These are phyloP conservation scores for Micromussa lordhowensis DNA, from an alignment of 92 coral and sea anemone genomes.

Conservation along the genomic window DNA sequence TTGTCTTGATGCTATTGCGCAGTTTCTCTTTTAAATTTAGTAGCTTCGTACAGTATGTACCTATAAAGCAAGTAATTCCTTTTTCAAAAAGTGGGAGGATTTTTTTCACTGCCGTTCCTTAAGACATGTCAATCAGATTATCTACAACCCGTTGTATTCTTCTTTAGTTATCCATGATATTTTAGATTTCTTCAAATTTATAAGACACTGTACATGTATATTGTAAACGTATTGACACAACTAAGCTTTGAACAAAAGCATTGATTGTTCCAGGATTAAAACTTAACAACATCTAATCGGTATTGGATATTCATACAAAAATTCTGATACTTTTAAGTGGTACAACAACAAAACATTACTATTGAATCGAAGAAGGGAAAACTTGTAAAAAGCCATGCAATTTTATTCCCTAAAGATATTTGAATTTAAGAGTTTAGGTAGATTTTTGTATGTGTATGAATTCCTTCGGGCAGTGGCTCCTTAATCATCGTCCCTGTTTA, in stretches of 20 bases:
- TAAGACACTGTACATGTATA: not conserved
- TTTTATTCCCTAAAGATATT: not conserved
- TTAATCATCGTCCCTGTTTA: not conserved
- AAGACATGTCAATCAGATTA: not conserved
- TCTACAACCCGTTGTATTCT: not conserved
- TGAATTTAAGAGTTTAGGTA: not conserved
- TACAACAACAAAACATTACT: not conserved
- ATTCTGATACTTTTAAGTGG: not conserved
- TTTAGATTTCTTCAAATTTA: not conserved
- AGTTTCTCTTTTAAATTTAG: not conserved
- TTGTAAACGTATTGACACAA: not conserved
- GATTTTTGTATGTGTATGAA: not conserved
- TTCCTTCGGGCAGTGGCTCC: not conserved
- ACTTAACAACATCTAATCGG: not conserved
- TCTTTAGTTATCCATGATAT: not conserved
- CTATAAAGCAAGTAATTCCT: not conserved
- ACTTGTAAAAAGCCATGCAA: not conserved
- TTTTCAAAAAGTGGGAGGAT: not conserved
- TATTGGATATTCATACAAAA: not conserved
- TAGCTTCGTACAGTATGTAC: not conserved
- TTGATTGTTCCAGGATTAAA: not conserved
- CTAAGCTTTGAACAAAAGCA: not conserved
- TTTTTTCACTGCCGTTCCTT: conserved; percentile 5
- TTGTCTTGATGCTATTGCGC: not conserved
- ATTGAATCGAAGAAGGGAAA: not conserved